These are phyloP conservation scores for Tiliqua scincoides DNA, from an alignment of 2,113 vertebrate species.

Conservation along the genomic window DNA sequence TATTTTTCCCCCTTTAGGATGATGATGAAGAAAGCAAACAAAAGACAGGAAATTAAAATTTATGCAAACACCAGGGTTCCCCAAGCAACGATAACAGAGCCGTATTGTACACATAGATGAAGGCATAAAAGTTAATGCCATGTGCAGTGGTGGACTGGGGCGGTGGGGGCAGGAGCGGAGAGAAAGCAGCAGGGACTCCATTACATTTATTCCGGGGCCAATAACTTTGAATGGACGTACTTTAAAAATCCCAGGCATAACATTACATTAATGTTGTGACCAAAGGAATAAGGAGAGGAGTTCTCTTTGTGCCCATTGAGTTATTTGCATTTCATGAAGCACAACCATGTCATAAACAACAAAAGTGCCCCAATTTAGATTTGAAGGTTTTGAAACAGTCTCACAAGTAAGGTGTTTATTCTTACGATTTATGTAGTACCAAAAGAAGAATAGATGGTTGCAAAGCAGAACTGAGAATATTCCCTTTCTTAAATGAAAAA, in stretches of 20 bases:
- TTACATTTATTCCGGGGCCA: slow-evolving; percentile 59
- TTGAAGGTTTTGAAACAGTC: slow-evolving; percentile 5
- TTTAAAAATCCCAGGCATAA: slow-evolving; percentile 55
- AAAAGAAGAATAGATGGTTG: slow-evolving; percentile 4
- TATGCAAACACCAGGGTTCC: slow-evolving; percentile 72
- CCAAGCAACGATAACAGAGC: slow-evolving; percentile 66
- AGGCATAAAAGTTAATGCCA: slow-evolving; percentile 73
- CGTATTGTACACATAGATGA: slow-evolving; percentile 51
- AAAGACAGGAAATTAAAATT: slow-evolving; percentile 75
- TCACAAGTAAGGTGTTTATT: not conserved
- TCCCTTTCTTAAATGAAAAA: not conserved
- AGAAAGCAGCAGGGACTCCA: slow-evolving; percentile 19
- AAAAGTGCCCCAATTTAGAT: slow-evolving; percentile 13
- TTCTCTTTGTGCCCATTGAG: slow-evolving; percentile 42
- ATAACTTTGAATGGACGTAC: slow-evolving; percentile 62
- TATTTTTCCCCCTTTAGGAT: slow-evolving; percentile 61
- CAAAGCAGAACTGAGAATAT: not conserved
- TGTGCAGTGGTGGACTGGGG: slow-evolving; percentile 12
- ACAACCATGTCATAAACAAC: slow-evolving; percentile 26
- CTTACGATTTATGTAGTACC: not conserved
- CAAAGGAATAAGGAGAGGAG: slow-evolving; percentile 37
- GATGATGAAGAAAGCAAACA: slow-evolving; percentile 71
- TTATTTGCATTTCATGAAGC: slow-evolving; percentile 15
- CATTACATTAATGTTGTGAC: slow-evolving; percentile 3
- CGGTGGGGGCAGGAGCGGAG: rapidly evolving